Evolutionary conservation across 2,888 invertebrate genomes (phyloP), one percentile per base, ranked within the genome.

Genomic region (Hypolimnas misippus): DNA sequence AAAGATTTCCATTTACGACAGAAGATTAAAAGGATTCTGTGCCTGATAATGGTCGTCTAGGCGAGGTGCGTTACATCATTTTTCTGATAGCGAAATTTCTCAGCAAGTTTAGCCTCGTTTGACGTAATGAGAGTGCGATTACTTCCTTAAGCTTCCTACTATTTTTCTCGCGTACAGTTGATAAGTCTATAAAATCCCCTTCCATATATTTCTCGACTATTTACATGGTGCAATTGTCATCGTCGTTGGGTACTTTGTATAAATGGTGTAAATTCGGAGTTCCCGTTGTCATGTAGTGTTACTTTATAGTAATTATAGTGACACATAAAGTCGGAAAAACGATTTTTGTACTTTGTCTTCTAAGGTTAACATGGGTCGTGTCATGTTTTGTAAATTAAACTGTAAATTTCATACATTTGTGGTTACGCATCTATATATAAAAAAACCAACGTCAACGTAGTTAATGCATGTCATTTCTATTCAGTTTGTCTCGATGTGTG

Each of bases 1-100:
- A 88, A 86, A 91, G 87, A 89, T 87, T 89, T 81, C 86, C 86
- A 82, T 90, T 91, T 90, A 91, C 82, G 73, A 81, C 82, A 71
- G 66, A 77, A 88, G 90, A 89, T 90, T 92, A 90, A 75, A 73
- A 75, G 87, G 89, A 89, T 89, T 89, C 81, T 75, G 76, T 73
- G 75, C 75, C 77, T 86, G 89, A 90, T 90, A 89, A 84, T 79
- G 70, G 65, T 69, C 68, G 73, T 75, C 74, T 76, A 67, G 71
- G 73, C 68, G 70, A 72, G 42, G 4, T 46, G 76, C 76, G 76
- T 89, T 89, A 87, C 87, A 84, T 89, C 87, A 89, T 71, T 70
- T 64, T 59, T 38, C 44, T 70, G 70, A 71, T 69, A 71, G 67
- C 62, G 61, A 72, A 70, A 62, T 67, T 61, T 66, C 60, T 60